phyloP scores from a whole-genome alignment of 2,113 vertebrate species.

The Reinhardtius hippoglossoides region DNA sequence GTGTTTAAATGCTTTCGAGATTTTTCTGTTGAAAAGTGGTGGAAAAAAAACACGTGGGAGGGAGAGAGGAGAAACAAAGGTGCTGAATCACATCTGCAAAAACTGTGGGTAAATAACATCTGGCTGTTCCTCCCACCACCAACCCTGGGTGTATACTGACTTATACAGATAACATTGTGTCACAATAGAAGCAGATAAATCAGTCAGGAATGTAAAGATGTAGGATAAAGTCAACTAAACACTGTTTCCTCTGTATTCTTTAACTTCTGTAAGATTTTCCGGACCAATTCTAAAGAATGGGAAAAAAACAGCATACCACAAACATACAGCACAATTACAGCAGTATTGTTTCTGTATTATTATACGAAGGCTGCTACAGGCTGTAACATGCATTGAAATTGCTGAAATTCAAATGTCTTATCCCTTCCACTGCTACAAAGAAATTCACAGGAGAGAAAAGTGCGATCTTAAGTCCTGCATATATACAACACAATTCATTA shows the following conservation, averaged over 20 bases:
- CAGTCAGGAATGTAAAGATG: slow-evolving; percentile 9
- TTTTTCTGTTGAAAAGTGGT: background rate
- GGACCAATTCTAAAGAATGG: slow-evolving; percentile 2
- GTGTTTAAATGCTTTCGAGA: background rate
- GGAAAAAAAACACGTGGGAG: background rate
- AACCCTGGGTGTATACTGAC: background rate
- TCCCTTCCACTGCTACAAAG: slow-evolving; percentile 9
- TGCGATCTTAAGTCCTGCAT: background rate
- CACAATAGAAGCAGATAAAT: background rate
- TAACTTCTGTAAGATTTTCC: background rate
- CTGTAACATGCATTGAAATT: background rate
- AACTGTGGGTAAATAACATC: background rate
- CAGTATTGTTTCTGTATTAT: background rate
- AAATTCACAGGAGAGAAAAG: background rate
- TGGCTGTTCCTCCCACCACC: background rate
- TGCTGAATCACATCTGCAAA: background rate
- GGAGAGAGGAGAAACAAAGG: background rate
- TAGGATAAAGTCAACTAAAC: slow-evolving; percentile 13
- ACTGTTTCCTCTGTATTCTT: background rate
- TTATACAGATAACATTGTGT: slow-evolving; percentile 15
- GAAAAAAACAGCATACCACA: background rate
- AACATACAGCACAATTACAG: background rate
- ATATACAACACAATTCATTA: background rate
- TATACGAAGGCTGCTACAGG: slow-evolving; percentile 3
- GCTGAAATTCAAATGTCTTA: slow-evolving; percentile 1